Evolutionary conservation across 2,113 vertebrate genomes (phyloP), one percentile per base, ranked within the genome.

Genomic region (Zosterops japonicus): DNA sequence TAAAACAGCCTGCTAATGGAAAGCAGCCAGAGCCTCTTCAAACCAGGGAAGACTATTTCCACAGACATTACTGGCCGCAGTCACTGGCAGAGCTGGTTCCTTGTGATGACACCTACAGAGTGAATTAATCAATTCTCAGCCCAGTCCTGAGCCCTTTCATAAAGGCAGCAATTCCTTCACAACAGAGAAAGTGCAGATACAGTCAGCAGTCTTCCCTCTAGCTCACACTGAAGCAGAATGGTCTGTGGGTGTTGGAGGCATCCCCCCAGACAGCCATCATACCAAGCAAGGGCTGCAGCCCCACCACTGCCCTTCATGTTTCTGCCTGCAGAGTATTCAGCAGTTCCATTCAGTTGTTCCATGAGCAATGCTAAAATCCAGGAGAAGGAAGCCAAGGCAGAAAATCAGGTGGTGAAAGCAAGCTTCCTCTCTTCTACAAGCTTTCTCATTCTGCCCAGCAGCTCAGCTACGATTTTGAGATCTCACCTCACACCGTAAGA

Each of bases 401-500:
- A 49, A 24, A 5, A 35, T 59, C 35, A 42, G 36, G 74, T 1
- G 2, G 44, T 44, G n/a, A 44, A 77, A 85, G 35, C 41, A 83
- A 23, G 39, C 31, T 87, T 83, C 33, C 12, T 15, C 14, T 82
- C 65, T 75, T 63, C 4, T 47, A 4, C 21, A 60, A 27, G 21
- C 68, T 61, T 67, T 78, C 39, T 71, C 5, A 14, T 83, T 63
- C 55, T 90, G 24, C 33, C 19, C 3, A 5, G 27, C n/a, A 57
- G n/a, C 89, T 55, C 71, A 41, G 39, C 25, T 50, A 5, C 19
- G 29, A 59, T 7, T 65, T 23, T 63, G 67, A 35, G 16, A 19
- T 29, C 53, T 68, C 0, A 0, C 47, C 31, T 80, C 35, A 24
- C 21, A 7, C 41, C 0, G 0, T n/a, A 36, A 67, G 29, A 59